A percentile compares a stretch with the other conserved stretches of the same genome.
Evolutionary conservation across 2,888 invertebrate genomes (phyloP).

Genomic region (Bedellia somnulentella): DNA sequence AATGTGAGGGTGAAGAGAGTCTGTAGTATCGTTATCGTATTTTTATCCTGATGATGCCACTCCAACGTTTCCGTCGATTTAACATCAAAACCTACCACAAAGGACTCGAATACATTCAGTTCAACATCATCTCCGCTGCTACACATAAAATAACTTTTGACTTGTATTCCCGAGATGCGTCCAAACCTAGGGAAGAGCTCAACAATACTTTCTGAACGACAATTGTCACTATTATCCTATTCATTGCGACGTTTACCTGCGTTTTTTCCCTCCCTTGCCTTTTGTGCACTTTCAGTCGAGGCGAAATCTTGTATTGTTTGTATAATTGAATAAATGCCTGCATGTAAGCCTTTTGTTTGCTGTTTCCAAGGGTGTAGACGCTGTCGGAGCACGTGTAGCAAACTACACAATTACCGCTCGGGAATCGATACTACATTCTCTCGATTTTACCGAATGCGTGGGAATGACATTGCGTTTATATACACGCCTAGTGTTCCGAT

Average conservation of each 20-base stretch:
- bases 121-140: not conserved
- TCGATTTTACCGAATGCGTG: conserved; percentile 16
- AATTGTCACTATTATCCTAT: conserved; percentile 36
- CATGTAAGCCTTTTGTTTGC: conserved; percentile 25
- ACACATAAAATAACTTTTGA: conserved; percentile 33
- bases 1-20: too few species aligned
- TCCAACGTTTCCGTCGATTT: conserved; percentile 21
- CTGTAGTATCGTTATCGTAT: too few species aligned
- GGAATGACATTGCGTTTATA: too few species aligned
- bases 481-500: conserved; percentile 5
- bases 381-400: conserved; percentile 17
- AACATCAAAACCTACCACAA: conserved; percentile 21
- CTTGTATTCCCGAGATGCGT: conserved; percentile 18
- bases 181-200: conserved; percentile 2
- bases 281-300: conserved; percentile 41
- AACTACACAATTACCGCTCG: conserved; percentile 12
- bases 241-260: conserved; percentile 39
- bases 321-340: conserved; percentile 56
- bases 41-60: too few species aligned
- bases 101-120: conserved; percentile 13
- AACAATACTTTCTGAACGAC: conserved; percentile 15
- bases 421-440: conserved; percentile 15
- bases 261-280: conserved; percentile 19
- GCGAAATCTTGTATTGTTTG: conserved; percentile 42
- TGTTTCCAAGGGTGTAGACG: conserved; percentile 10